Percentiles rank a stretch among this genome's conserved stretches.
Conservation (phyloP, 2,113 vertebrate genomes). For the Psephotus haematonotus region DNA sequence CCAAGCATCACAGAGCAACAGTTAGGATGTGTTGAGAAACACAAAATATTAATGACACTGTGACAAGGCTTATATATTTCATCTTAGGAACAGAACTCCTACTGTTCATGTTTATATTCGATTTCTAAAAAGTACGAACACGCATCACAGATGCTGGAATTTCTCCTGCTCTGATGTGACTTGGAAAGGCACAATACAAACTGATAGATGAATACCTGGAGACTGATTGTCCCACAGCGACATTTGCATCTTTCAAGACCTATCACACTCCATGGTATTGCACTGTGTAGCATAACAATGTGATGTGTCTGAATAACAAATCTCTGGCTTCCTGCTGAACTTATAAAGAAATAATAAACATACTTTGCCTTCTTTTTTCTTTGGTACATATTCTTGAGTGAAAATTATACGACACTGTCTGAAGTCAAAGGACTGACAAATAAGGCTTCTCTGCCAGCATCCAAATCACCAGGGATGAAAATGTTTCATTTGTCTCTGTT, state of each 20-base stretch:
- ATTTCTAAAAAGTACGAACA: constrained; percentile 10
- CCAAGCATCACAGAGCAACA: background rate
- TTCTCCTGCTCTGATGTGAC: constrained; percentile 35
- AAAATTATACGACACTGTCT: background rate
- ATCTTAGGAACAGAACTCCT: constrained; percentile 20
- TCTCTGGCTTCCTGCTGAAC: constrained; percentile 11
- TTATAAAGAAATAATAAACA: constrained; percentile 14
- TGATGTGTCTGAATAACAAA: constrained; percentile 44
- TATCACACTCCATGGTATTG: background rate
- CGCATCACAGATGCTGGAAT: background rate
- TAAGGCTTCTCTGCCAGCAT: constrained; percentile 8
- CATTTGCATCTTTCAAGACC: constrained; percentile 42
- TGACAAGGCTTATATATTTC: constrained; percentile 12
- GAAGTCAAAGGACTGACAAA: constrained; percentile 33
- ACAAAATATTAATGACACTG: constrained; percentile 26
- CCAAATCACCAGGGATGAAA: constrained; percentile 16
- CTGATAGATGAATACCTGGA: constrained; percentile 1
- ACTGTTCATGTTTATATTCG: constrained; percentile 1
- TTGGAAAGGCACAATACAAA: background rate
- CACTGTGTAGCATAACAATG: constrained; percentile 9
- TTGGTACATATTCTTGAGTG: background rate
- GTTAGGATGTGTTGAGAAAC: constrained; percentile 6
- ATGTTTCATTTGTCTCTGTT: background rate
- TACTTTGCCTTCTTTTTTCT: background rate
- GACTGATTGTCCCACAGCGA: constrained; percentile 31